Evolutionary conservation across 2,888 invertebrate species (phyloP), one percentile per base, ranked within the genome.

Genomic region (Andricus curvator): DNA sequence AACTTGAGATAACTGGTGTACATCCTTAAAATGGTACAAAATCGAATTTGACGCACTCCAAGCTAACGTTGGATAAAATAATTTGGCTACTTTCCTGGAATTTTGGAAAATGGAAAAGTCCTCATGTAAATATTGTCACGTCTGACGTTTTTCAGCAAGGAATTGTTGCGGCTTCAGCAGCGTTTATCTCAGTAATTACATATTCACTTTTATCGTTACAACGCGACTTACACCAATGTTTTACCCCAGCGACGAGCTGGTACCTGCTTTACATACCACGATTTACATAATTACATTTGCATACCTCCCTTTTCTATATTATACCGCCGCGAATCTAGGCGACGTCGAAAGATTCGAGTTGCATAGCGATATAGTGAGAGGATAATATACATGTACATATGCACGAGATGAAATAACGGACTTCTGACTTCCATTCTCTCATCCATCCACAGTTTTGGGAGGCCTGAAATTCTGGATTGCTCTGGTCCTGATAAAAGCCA

Each of bases 111-210:
- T 44, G 11, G 4, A 51, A 44, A 51, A 77, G 60, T 25, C 11
- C 20, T 65, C 15, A 37, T 77, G 77, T 68, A 66, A 65, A 51
- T 33, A 48, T 74, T 74, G 70, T 29, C 20, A 70, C 76, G 41
- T 79, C n/a, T 74, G 68, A 33, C 78, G 77, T 84, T 83, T 88
- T 88, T 85, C 88, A 88, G 87, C 84, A 67, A 87, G 85, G 86
- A 86, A 85, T 78, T 83, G 85, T 41, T 48, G 48, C 85, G 85
- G 87, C 85, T 89, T 85, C 87, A 88, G 89, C 87, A 86, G 84
- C 85, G 87, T 88, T 87, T 86, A 87, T 85, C 83, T 87, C 80
- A 83, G 88, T 89, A 89, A 88, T 88, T 86, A 87, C 85, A 86
- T 86, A 86, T 88, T 88, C 87, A 87, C 85, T 86, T 85, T 87